Evolutionary conservation across 2,888 invertebrate species (phyloP).

Genomic region (Euplagia quadripunctaria): DNA sequence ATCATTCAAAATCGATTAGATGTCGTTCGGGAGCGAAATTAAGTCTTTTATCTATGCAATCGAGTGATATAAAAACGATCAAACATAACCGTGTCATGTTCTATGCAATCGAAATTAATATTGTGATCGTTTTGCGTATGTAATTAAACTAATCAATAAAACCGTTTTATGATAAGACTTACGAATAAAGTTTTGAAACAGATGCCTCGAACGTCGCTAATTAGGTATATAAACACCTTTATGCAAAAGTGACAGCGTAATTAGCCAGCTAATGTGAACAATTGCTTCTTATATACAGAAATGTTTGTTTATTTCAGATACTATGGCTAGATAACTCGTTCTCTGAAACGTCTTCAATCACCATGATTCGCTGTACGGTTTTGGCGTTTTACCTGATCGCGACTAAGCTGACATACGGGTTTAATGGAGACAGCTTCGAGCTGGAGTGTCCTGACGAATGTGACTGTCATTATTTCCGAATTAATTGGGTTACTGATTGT

Average conservation of each 20-base stretch:
- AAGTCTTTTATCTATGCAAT: constrained; percentile 44
- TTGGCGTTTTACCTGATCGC: constrained; percentile 67
- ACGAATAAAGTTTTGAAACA: constrained; percentile 19
- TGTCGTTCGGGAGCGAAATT: constrained; percentile 17
- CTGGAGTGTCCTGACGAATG: constrained; percentile 92
- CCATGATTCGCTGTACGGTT: constrained; percentile 67
- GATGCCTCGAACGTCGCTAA: constrained; percentile 27
- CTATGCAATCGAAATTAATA: neutral
- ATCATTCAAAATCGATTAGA: constrained; percentile 28
- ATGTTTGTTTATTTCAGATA: constrained; percentile 56
- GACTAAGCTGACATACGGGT: constrained; percentile 66
- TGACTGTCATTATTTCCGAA: constrained; percentile 92
- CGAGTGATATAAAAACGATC: constrained; percentile 28
- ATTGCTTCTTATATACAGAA: neutral
- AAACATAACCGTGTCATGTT: neutral
- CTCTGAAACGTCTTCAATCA: constrained; percentile 41
- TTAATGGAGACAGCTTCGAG: constrained; percentile 89
- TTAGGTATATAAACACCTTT: constrained; percentile 48
- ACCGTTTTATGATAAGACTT: neutral
- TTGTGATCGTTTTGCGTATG: constrained; percentile 4
- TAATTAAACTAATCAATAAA: neutral
- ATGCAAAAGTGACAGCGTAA: constrained; percentile 40
- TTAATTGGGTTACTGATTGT: constrained; percentile 93
- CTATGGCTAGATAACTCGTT: constrained; percentile 51
- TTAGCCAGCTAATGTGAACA: constrained; percentile 29